A percentile compares a stretch with the other conserved stretches of the same genome.
Evolutionary conservation across 2,888 invertebrate species (phyloP).

Genomic region (Diogma glabrata): DNA sequence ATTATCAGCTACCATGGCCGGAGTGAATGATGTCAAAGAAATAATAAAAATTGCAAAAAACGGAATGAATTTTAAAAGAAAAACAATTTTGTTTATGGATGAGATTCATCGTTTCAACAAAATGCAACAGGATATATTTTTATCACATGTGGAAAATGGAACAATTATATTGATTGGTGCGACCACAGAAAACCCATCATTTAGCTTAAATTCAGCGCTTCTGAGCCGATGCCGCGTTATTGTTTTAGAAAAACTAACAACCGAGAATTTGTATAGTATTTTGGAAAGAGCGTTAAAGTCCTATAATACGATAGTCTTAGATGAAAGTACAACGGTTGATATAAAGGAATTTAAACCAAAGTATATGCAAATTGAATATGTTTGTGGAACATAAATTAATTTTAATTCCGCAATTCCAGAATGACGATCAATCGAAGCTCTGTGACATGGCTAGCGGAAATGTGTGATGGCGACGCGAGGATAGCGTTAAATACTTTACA

Average conservation of each 20-base stretch:
- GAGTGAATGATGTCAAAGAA: conserved; percentile 68
- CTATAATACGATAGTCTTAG: conserved; percentile 29
- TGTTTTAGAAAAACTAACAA: conserved; percentile 55
- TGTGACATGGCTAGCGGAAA: conserved; percentile 56
- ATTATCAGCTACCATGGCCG: conserved; percentile 63
- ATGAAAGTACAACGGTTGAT: conserved; percentile 4
- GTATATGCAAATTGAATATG: too few relatives aligned
- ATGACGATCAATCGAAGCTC: conserved; percentile 41
- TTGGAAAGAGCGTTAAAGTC: conserved; percentile 44
- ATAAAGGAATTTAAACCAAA: conserved; percentile 14
- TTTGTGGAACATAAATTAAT: too few relatives aligned
- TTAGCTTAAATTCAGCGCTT: conserved; percentile 66
- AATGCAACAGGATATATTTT: conserved; percentile 67
- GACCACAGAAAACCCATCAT: conserved; percentile 83
- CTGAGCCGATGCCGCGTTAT: conserved; percentile 68
- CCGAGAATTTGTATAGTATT: conserved; percentile 47
- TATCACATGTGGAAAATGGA: conserved; percentile 70
- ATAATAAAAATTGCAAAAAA: conserved; percentile 58
- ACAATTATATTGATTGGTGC: conserved; percentile 68
- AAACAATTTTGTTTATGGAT: conserved; percentile 72
- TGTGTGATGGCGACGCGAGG: conserved; percentile 73
- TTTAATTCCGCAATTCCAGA: too few relatives aligned
- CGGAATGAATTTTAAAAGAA: conserved; percentile 54
- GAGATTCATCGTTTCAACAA: conserved; percentile 82
- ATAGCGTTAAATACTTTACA: conserved; percentile 66